Evolutionary conservation across 2,797 vertebrate species (phyloP), one percentile per base, ranked within the genome.

Genomic region (Bradypodion pumilum): DNA sequence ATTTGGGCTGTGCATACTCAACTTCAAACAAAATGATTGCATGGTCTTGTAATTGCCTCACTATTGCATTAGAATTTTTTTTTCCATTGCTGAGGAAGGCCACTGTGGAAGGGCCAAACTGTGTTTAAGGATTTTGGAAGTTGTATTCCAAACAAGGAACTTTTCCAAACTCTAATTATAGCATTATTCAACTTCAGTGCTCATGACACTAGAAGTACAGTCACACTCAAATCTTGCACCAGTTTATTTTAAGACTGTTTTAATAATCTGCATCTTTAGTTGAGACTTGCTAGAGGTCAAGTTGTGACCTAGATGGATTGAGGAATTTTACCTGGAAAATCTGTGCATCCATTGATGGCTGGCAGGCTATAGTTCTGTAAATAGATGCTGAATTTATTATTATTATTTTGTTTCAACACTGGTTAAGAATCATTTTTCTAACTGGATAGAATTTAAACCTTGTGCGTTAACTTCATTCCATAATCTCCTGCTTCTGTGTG

Each of bases 391-490:
- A n/a, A 40, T 65, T 65, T 79, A 32, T 74, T 65, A 56, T 52
- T n/a, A n/a, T n/a, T 49, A n/a, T 35, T 25, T 15, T n/a, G 4
- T 1, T 73, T 78, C 44, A 78, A 9, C 25, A 21, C 62, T 63
- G 16, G 21, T 65, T 74, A n/a, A 59, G 72, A 69, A 16, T 29
- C 40, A 44, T 29, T n/a, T 15, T 75, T 80, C 25, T 49, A 62
- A 69, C 4, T n/a, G 52, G 35, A 35, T 75, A 23, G 68, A 81
- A 78, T 86, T 88, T 87, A 91, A 92, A 86, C 78, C 82, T 60
- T 88, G 35, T 3, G 16, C 7, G 42, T 84, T 93, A 88, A 60
- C 44, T 42, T 85, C 84, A 80, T 69, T n/a, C 60, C 86, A 90
- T 83, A 76, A 44, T 87, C 81, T 76, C 0, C 0, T 80, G 87